Conservation (phyloP, 2,888 invertebrate species). For the Cryptus armator region DNA sequence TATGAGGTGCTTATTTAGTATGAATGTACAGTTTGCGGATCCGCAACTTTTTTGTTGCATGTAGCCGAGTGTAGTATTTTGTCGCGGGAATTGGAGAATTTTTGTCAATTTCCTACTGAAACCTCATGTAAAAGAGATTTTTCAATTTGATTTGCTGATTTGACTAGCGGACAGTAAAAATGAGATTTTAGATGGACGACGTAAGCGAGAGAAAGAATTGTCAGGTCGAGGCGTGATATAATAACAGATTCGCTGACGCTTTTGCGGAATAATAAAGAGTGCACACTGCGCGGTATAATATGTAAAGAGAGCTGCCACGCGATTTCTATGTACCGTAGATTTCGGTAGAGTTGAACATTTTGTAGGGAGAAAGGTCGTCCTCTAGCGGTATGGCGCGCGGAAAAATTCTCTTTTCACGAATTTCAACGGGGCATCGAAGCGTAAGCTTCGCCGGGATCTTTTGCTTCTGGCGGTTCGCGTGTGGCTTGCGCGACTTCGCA, state of each 20-base stretch:
- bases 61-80: too few species aligned
- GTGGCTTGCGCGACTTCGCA: not conserved
- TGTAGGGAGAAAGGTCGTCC: not conserved
- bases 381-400: conserved; percentile 46
- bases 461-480: conserved; percentile 20
- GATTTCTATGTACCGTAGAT: conserved; percentile 7
- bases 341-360: not conserved
- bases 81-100: too few species aligned
- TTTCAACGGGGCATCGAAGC: conserved; percentile 60
- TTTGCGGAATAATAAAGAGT: conserved; percentile 54
- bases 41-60: too few species aligned
- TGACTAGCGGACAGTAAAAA: not conserved
- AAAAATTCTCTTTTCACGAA: conserved; percentile 66
- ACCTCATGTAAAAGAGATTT: too few species aligned
- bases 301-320: conserved; percentile 19
- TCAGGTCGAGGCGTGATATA: conserved; percentile 25
- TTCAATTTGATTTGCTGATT: not conserved
- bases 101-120: too few species aligned
- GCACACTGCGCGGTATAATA: conserved; percentile 4
- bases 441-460: conserved; percentile 43
- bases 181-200: not conserved
- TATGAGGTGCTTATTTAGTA: too few species aligned
- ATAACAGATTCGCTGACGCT: conserved; percentile 59
- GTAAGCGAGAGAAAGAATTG: not conserved
- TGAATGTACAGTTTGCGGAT: too few species aligned